A percentile compares a stretch with the other conserved stretches of the same genome.
These are phyloP conservation scores for Psephotus haematonotus DNA, from an alignment of 2,113 vertebrate species.

Conservation along the genomic window DNA sequence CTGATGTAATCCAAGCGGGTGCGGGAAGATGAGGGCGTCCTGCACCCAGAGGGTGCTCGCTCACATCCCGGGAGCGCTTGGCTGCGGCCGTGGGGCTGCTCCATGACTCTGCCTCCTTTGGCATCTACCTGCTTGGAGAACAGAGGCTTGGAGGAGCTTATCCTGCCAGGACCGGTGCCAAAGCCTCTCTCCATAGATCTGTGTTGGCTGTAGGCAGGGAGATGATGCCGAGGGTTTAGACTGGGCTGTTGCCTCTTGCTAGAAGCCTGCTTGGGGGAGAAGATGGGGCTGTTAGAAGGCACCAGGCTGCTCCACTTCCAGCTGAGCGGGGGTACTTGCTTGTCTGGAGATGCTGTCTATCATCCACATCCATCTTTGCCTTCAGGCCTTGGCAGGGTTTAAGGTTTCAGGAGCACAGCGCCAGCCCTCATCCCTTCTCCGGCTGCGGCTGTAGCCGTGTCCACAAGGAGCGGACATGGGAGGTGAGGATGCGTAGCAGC, in stretches of 20 bases:
- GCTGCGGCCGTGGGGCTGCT: background rate
- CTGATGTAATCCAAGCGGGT: background rate
- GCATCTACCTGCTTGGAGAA: background rate
- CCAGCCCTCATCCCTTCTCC: background rate
- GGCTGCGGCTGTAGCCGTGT: background rate
- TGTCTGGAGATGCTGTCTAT: background rate
- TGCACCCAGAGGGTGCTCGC: background rate
- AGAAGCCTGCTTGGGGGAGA: background rate
- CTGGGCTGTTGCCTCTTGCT: background rate
- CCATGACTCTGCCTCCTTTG: background rate
- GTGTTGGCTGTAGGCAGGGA: background rate
- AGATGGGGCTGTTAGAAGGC: background rate
- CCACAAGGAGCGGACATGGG: background rate
- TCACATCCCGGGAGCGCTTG: background rate
- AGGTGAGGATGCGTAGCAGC: background rate
- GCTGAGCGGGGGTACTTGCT: rapidly evolving
- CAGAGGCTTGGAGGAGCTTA: background rate
- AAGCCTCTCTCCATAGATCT: background rate
- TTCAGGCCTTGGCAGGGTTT: rapidly evolving
- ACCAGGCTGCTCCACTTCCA: rapidly evolving
- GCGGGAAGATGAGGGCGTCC: background rate
- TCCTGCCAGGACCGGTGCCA: rapidly evolving
- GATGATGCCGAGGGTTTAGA: background rate
- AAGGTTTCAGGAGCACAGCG: background rate
- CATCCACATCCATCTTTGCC: rapidly evolving